A percentile compares a stretch with the other conserved stretches of the same genome.
phyloP scores from a whole-genome alignment of 2,797 vertebrate genomes.

The Gymnothorax reevesii region DNA sequence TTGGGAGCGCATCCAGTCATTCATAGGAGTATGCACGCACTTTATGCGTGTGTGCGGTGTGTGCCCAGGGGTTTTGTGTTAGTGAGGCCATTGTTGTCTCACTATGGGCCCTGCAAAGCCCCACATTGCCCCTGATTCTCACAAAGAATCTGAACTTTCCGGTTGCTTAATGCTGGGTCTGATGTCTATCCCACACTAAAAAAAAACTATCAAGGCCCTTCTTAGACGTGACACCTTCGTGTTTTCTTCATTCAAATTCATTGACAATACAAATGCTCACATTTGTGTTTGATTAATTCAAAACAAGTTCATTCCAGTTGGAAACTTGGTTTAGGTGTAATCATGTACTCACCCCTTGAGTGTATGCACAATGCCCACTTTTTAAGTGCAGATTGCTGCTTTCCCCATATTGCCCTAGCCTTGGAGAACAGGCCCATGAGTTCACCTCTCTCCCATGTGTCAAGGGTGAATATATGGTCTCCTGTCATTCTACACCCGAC shows the following conservation, averaged over 20 bases:
- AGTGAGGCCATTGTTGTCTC: not conserved
- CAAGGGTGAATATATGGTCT: not conserved
- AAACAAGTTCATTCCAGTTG: too few species aligned
- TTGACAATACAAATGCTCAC: too few species aligned
- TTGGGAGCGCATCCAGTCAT: not conserved
- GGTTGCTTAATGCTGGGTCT: not conserved
- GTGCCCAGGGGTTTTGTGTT: slow-evolving; percentile 10
- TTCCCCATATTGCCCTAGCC: slow-evolving; percentile 12
- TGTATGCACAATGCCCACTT: not conserved
- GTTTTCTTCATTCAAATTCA: too few species aligned
- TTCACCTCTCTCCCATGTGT: not conserved
- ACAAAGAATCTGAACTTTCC: slow-evolving; percentile 3
- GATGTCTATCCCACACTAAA: too few species aligned
- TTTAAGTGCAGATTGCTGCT: slow-evolving; percentile 12
- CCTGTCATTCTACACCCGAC: not conserved
- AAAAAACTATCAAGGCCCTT: too few species aligned
- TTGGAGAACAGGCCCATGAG: not conserved
- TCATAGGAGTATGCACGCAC: not conserved
- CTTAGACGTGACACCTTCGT: too few species aligned
- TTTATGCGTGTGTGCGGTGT: slow-evolving; percentile 7
- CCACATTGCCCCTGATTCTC: not conserved
- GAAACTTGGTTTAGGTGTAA: too few species aligned
- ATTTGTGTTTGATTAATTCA: too few species aligned
- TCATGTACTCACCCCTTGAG: too few species aligned
- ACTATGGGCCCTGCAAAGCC: not conserved